Percentiles rank a stretch among this genome's conserved stretches.
Conservation (phyloP, 1,140 invertebrate genomes). For the Drosophila subpulchrella region DNA sequence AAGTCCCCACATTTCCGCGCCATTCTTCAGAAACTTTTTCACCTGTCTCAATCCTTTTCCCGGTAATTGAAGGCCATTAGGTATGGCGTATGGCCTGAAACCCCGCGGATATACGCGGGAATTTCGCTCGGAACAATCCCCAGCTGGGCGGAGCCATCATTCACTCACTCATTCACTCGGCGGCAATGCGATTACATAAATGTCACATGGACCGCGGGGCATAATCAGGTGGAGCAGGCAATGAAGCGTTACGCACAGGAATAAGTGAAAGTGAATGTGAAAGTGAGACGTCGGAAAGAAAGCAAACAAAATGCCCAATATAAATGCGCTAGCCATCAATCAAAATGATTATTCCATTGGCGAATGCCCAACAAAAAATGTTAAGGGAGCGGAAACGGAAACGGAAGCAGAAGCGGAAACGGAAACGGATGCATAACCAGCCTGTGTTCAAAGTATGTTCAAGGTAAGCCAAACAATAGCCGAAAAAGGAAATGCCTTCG, state of each 20-base stretch:
- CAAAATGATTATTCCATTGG: constrained; percentile 59
- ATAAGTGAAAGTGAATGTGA: constrained; percentile 4
- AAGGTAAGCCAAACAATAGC: constrained; percentile 55
- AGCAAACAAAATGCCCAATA: constrained; percentile 43
- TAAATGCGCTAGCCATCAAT: constrained; percentile 71
- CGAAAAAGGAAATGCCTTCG: constrained; percentile 60
- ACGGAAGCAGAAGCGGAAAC: constrained; percentile 59
- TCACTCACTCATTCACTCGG: constrained; percentile 26
- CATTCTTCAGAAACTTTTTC: constrained; percentile 9
- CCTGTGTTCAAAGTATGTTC: constrained; percentile 38
- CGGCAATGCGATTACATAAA: constrained; percentile 69
- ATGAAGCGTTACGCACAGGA: constrained; percentile 48
- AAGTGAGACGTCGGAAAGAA: not conserved
- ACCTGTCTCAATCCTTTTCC: constrained; percentile 24
- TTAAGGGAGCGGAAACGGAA: constrained; percentile 55
- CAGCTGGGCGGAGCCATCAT: constrained; percentile 21
- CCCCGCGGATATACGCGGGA: not conserved
- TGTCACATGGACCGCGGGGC: constrained; percentile 57
- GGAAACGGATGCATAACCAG: constrained; percentile 59
- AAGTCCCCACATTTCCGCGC: not conserved
- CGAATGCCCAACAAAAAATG: constrained; percentile 25
- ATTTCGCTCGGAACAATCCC: constrained; percentile 2
- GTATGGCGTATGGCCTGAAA: not conserved
- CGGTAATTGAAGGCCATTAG: constrained; percentile 32
- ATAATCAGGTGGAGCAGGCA: constrained; percentile 60